A percentile compares a stretch with the other conserved stretches of the same genome.
phyloP scores from a whole-genome alignment of 2,888 invertebrate genomes.

The Leucozona laternaria region DNA sequence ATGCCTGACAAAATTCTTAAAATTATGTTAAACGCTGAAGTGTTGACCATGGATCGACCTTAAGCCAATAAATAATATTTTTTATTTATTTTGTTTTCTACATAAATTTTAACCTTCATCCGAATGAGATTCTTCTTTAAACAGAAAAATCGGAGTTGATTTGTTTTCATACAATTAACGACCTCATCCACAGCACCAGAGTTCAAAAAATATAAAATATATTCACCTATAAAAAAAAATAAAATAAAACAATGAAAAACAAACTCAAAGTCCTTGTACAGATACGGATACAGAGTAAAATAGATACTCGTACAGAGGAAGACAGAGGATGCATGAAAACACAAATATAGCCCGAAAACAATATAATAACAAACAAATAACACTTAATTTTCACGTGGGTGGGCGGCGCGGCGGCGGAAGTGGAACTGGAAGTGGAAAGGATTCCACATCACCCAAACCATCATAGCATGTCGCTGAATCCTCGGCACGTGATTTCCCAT shows the following conservation, averaged over 20 bases:
- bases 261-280: not conserved
- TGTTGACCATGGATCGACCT: not conserved
- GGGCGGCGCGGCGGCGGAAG: slow-evolving; percentile 1
- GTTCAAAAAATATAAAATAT: not conserved
- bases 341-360: slow-evolving; percentile 60
- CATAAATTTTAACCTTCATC: slow-evolving; percentile 7
- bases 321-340: slow-evolving; percentile 35
- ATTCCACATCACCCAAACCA: not conserved
- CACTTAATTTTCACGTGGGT: slow-evolving; percentile 59
- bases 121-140: slow-evolving; percentile 1
- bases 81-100: not conserved
- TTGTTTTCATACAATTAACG: not conserved
- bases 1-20: no score
- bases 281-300: not conserved
- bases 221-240: not conserved
- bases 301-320: not conserved
- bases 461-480: slow-evolving; percentile 64
- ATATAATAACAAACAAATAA: slow-evolving; percentile 71
- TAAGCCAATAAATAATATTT: not conserved
- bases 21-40: not conserved
- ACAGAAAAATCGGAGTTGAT: not conserved
- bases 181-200: not conserved
- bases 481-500: slow-evolving; percentile 78
- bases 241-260: slow-evolving; percentile 16
- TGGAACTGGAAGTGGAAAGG: not conserved